Evolutionary conservation across 2,888 invertebrate species (phyloP).

Genomic region (Atethmia centrago): DNA sequence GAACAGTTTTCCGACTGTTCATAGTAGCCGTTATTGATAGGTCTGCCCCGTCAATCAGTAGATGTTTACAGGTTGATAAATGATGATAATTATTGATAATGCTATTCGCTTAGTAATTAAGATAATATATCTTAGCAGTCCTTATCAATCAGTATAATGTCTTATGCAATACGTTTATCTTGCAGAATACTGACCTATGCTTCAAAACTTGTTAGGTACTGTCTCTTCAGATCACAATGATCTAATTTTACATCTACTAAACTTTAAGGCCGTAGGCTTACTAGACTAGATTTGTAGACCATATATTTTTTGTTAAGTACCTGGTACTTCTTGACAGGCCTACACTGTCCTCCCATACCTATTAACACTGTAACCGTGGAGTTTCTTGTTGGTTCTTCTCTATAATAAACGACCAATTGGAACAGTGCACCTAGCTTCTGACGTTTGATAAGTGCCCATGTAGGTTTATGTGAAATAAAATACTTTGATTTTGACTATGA

Average conservation of each 20-base stretch:
- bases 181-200: neutral
- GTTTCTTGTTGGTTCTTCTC: no score
- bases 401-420: no score
- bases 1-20: neutral
- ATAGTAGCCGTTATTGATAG: neutral
- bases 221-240: neutral
- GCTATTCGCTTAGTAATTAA: conserved; percentile 21
- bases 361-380: no score
- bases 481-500: no score
- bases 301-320: no score
- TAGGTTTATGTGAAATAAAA: no score
- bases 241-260: neutral
- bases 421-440: no score
- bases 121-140: conserved; percentile 21
- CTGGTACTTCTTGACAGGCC: no score
- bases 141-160: conserved; percentile 4
- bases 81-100: conserved; percentile 7
- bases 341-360: no score
- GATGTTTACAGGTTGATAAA: neutral
- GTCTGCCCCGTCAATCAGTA: neutral
- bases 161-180: neutral
- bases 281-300: no score
- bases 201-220: neutral
- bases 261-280: no score
- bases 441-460: no score